A percentile compares a stretch with the other conserved stretches of the same genome.
phyloP scores from a whole-genome alignment of 2,888 invertebrate species.

The Lysandra coridon region DNA sequence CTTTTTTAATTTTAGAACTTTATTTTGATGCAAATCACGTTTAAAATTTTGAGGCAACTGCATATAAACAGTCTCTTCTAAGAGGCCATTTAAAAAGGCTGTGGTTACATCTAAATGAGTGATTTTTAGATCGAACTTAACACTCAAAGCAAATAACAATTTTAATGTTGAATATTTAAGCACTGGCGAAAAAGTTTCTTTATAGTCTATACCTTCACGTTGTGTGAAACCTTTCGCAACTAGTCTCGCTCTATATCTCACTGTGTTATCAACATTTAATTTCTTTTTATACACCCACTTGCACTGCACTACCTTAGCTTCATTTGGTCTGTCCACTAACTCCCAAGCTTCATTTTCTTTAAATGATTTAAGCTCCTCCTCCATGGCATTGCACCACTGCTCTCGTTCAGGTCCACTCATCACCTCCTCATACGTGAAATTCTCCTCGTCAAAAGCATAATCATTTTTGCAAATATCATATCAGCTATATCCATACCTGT shows the following conservation, averaged over 20 bases:
- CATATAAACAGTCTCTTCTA: slow-evolving; percentile 41
- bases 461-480: slow-evolving; percentile 32
- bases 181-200: slow-evolving; percentile 42
- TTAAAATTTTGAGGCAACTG: slow-evolving; percentile 36
- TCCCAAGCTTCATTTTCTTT: slow-evolving; percentile 37
- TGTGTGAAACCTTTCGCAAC: slow-evolving; percentile 37
- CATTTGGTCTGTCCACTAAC: slow-evolving; percentile 31
- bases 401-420: slow-evolving; percentile 34
- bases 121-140: slow-evolving; percentile 38
- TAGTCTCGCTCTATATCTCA: slow-evolving; percentile 36
- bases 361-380: slow-evolving; percentile 36
- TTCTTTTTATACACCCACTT: slow-evolving; percentile 32
- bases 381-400: slow-evolving; percentile 34
- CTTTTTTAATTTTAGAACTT: slow-evolving; percentile 41
- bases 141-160: slow-evolving; percentile 37
- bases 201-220: slow-evolving; percentile 33
- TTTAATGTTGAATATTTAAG: slow-evolving; percentile 39
- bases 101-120: slow-evolving; percentile 41
- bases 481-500: slow-evolving; percentile 33
- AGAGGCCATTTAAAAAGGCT: slow-evolving; percentile 40
- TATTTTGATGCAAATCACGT: slow-evolving; percentile 34
- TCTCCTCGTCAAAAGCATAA: slow-evolving; percentile 27
- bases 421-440: slow-evolving; percentile 34
- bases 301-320: slow-evolving; percentile 28
- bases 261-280: slow-evolving; percentile 38